These are phyloP conservation scores for Thalassoma bifasciatum DNA, from an alignment of 2,113 vertebrate genomes.

Conservation along the genomic window DNA sequence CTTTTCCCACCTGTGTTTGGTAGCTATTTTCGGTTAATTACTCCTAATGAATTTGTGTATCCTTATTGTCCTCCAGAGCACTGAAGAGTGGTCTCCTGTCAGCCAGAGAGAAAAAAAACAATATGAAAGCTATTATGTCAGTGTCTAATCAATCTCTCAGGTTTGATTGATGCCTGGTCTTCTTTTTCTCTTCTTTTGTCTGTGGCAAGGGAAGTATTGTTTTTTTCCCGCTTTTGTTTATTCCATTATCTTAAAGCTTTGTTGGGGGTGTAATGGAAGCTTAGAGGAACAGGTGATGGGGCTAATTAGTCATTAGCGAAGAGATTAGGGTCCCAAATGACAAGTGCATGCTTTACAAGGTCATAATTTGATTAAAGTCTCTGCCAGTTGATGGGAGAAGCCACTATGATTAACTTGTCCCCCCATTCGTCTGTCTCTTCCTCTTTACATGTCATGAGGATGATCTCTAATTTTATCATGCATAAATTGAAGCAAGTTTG, in stretches of 20 bases:
- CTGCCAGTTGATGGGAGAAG: conserved; percentile 80
- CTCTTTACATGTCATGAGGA: conserved; percentile 48
- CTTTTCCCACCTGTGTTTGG: conserved; percentile 40
- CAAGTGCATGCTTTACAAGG: conserved; percentile 86
- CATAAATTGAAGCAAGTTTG: conserved; percentile 28
- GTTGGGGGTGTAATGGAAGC: conserved; percentile 81
- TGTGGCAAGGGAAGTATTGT: conserved; percentile 49
- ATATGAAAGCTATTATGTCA: conserved; percentile 44
- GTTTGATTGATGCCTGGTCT: conserved; percentile 70
- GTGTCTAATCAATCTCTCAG: conserved; percentile 60
- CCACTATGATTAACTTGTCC: conserved; percentile 80
- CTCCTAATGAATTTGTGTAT: conserved; percentile 79
- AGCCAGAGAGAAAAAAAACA: conserved; percentile 13
- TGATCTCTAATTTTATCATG: conserved; percentile 69
- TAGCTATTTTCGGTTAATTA: conserved; percentile 75
- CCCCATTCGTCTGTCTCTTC: conserved; percentile 47
- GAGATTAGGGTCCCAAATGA: conserved; percentile 84
- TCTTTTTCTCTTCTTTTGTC: conserved; percentile 38
- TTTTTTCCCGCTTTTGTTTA: conserved; percentile 72
- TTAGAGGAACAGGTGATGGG: conserved; percentile 83
- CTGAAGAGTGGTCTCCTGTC: conserved; percentile 62
- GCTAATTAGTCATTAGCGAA: conserved; percentile 86
- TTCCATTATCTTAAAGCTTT: conserved; percentile 81
- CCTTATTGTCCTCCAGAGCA: conserved; percentile 76
- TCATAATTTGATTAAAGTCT: conserved; percentile 87